Base-by-base conservation (phyloP, 2,797 vertebrate genomes). In the Dendrocincla tyrannina region DNA sequence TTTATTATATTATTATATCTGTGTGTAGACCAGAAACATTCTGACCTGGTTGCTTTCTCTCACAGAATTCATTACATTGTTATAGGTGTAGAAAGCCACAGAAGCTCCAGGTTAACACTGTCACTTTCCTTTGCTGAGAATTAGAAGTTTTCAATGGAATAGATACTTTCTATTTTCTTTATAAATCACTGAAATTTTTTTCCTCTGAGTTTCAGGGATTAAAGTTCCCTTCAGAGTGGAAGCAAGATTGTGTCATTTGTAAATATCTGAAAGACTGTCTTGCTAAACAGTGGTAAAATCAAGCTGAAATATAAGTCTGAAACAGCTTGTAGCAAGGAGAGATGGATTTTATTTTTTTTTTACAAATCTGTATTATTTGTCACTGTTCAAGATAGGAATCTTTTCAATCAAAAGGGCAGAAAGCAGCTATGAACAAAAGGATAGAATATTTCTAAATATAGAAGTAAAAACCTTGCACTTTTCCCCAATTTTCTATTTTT, bases 1-100 rank as follows among this genome's bases (percentile, higher is more conserved):
- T 13, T 1, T 1, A 20, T 1, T 1, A 20, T 25, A 44, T 25
- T 59, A 30, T 42, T 12, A 39, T 69, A 55, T 6, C 32, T 62
- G 35, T 7, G 1, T 41, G 5, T 39, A 84, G 66, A 13, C 41
- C 30, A 25, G 47, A 88, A 64, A 15, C 25, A 15, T 17, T 16
- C 23, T 76, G 30, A 30, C 30, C 42, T 74, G 56, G 17, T 17
- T 74, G 20, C 11, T 58, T 67, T 91, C 19, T 79, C 39, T 89
- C 56, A 33, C 4, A 11, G 49, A 75, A 86, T 39, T 70, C 16
- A 18, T 37, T 53, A 8, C 44, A 7, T 28, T 67, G 16, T 49
- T 62, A 9, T 33, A 30, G 33, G 10, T 76, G 33, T 0, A 30
- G 52, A 53, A 64, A 70, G 28, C 22, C 20, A 13, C 9, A 32